A percentile compares a stretch with the other conserved stretches of the same genome.
Conservation (phyloP, 2,113 vertebrate genomes). For the Todiramphus saurophagus region DNA sequence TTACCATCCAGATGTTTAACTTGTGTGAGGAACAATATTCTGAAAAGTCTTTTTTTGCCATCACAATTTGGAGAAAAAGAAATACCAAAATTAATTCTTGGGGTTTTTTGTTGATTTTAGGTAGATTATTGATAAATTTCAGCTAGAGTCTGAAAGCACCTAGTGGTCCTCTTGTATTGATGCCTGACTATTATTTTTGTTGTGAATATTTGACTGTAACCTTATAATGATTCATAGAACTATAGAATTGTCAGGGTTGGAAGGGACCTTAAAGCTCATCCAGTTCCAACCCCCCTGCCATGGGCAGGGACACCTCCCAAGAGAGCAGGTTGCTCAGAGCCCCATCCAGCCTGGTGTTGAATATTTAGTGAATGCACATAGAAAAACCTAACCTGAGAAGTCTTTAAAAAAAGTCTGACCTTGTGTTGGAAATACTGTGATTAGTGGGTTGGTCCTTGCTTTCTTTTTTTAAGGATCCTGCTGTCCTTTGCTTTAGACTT, state of each 20-base stretch:
- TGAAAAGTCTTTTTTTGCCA: background rate
- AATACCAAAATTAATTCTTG: background rate
- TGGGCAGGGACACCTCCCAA: no score
- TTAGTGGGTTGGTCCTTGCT: background rate
- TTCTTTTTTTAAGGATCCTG: background rate
- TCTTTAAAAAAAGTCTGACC: background rate
- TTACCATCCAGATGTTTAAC: background rate
- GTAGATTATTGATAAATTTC: background rate
- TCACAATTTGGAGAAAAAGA: background rate
- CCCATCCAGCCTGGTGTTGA: background rate
- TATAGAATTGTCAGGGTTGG: no score
- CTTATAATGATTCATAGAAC: background rate
- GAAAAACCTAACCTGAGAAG: background rate
- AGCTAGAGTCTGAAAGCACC: background rate
- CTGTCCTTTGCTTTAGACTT: background rate
- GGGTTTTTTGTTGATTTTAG: background rate
- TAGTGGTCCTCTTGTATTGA: background rate
- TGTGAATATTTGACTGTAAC: background rate
- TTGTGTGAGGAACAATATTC: background rate
- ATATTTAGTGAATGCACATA: background rate
- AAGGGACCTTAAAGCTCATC: no score
- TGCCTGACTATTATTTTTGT: background rate
- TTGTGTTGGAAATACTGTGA: background rate
- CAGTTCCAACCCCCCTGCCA: no score
- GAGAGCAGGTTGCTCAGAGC: no score